phyloP scores from a whole-genome alignment of 2,113 vertebrate genomes.

The Herpetotheres cachinnans region DNA sequence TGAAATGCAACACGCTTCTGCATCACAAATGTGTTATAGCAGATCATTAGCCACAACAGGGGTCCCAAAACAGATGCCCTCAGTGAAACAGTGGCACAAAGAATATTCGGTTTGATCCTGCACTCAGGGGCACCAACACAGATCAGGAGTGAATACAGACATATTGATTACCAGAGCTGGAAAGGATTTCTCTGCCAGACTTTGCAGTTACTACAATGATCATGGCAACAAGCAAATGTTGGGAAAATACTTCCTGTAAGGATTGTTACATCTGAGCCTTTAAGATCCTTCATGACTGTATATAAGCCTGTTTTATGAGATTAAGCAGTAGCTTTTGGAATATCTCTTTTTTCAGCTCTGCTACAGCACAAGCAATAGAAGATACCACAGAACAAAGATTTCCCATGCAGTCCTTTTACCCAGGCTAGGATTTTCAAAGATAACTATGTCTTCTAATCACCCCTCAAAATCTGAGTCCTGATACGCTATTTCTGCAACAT shows the following conservation, averaged over 20 bases:
- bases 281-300: not conserved
- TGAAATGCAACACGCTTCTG: not conserved
- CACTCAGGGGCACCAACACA: not conserved
- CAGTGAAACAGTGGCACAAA: not conserved
- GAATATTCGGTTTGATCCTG: not conserved
- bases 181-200: not conserved
- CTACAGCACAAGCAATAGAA: not conserved
- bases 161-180: not conserved
- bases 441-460: not conserved
- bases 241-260: not conserved
- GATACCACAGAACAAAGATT: not conserved
- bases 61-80: not conserved
- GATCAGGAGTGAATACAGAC: not conserved
- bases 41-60: not conserved
- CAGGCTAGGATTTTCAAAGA: not conserved
- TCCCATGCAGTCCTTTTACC: not conserved
- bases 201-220: not conserved
- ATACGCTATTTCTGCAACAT: not conserved
- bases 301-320: not conserved
- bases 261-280: not conserved
- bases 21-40: not conserved
- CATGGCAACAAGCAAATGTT: not conserved
- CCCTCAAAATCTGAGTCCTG: not conserved
- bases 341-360: not conserved
- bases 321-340: not conserved